Base-by-base conservation (phyloP, 2,797 vertebrate species). In the Brachyrhaphis roseni region DNA sequence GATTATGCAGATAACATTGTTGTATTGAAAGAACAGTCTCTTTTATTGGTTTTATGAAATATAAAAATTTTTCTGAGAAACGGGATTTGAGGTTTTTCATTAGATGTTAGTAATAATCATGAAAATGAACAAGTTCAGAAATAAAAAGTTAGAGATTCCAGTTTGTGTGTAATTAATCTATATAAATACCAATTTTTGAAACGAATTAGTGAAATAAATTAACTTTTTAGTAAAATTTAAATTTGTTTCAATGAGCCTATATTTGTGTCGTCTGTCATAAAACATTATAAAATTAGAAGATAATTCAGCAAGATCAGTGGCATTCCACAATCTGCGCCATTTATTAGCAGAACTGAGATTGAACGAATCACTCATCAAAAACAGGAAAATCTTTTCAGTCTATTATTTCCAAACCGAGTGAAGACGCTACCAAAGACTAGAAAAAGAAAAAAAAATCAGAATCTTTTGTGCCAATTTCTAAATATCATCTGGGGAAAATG, bases 401-500 rank as follows among this genome's bases (percentile, higher is more conserved):
- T 23, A 23, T 23, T 26, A 59, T 31, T 31, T 20, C 41, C n/a
- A 74, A 78, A 80, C 5, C 81, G 31, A 78, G 76, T 68, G 72
- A 51, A 47, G n/a, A 90, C 45, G 59, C 82, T 55, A 75, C 34
- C 78, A 82, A 81, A 70, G n/a, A 62, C 74, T 26, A 72, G 47
- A 26, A 62, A 59, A 16, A 79, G 77, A 76, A 10, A 77, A 79
- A 75, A 47, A n/a, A 84, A 55, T 39, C 28, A 39, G 47, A 68
- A 77, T 74, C 57, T 59, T 59, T n/a, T 51, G 74, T 85, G 76
- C 89, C 86, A 92, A 89, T 84, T 82, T 86, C 77, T 41, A 79
- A 89, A 86, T 82, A 87, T 90, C 82, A 86, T 89, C 83, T 84
- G 84, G 81, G 83, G 81, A 87, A 78, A 85, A 87, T 81, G 83